phyloP scores from a whole-genome alignment of 2,113 vertebrate species.

The Phrynosoma blainvillii region DNA sequence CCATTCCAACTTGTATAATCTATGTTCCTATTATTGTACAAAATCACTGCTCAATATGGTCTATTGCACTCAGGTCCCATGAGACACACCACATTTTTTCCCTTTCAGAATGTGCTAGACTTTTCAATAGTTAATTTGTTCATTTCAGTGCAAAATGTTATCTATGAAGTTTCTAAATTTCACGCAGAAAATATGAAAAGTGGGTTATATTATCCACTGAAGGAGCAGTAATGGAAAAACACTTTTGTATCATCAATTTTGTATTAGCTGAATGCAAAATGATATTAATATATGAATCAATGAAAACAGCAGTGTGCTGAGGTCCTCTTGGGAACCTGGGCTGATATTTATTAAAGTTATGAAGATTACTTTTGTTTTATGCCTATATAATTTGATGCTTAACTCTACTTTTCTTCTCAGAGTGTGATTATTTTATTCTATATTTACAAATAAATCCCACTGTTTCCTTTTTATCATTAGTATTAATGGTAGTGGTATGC shows the following conservation, averaged over 20 bases:
- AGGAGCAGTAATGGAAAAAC: slow-evolving; percentile 56
- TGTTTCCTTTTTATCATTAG: slow-evolving; percentile 27
- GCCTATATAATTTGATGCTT: slow-evolving; percentile 53
- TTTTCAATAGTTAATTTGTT: slow-evolving; percentile 56
- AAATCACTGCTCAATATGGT: slow-evolving; percentile 48
- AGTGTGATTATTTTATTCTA: slow-evolving; percentile 34
- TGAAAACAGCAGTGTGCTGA: slow-evolving; percentile 58
- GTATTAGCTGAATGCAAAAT: slow-evolving; percentile 63
- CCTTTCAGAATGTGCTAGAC: slow-evolving; percentile 50
- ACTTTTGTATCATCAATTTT: slow-evolving; percentile 62
- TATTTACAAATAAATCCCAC: slow-evolving; percentile 44
- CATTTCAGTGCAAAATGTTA: slow-evolving; percentile 53
- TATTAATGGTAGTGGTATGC: slow-evolving; percentile 17
- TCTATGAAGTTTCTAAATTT: slow-evolving; percentile 54
- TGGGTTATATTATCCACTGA: slow-evolving; percentile 61
- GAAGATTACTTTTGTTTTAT: slow-evolving; percentile 62
- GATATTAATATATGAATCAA: slow-evolving; percentile 68
- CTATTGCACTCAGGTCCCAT: slow-evolving; percentile 38
- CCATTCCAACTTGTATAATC: slow-evolving; percentile 41
- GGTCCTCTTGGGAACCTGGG: slow-evolving; percentile 53
- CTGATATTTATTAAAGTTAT: slow-evolving; percentile 66
- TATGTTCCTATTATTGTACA: slow-evolving; percentile 10
- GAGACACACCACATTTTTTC: slow-evolving; percentile 8
- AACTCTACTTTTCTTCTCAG: slow-evolving; percentile 35
- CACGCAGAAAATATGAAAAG: slow-evolving; percentile 66